Conservation (phyloP, 1,140 invertebrate genomes). For the Dreissena rostriformis region DNA sequence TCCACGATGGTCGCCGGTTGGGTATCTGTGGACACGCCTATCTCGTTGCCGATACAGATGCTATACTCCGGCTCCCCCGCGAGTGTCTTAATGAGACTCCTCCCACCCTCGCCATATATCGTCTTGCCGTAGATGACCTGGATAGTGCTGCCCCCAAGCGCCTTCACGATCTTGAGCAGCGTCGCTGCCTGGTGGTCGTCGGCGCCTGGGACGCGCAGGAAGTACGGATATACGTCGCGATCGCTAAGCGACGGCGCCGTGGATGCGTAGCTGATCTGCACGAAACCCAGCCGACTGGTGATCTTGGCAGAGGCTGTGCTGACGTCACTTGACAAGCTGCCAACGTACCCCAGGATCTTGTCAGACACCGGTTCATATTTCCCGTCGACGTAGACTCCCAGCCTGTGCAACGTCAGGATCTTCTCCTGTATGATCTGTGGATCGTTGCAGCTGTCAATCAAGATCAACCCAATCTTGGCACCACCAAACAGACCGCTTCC, state of each 20-base stretch:
- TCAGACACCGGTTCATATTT: constrained; percentile 12
- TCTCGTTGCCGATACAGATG: constrained; percentile 26
- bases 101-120: constrained; percentile 40
- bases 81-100: constrained; percentile 2
- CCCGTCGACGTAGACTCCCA: constrained; percentile 31
- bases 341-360: constrained; percentile 45
- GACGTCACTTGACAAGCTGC: constrained; percentile 47
- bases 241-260: constrained; percentile 30
- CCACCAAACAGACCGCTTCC: background rate
- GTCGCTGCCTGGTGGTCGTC: constrained; percentile 34
- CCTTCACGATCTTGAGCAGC: constrained; percentile 17
- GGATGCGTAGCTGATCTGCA: constrained; percentile 45
- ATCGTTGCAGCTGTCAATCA: constrained; percentile 52
- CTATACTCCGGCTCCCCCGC: background rate
- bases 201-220: constrained; percentile 28
- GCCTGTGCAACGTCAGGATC: constrained; percentile 32
- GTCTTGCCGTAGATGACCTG: constrained; percentile 13
- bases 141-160: constrained; percentile 7
- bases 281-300: constrained; percentile 7
- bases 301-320: constrained; percentile 38
- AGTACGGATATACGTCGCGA: constrained; percentile 25
- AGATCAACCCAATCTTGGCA: constrained; percentile 38
- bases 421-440: constrained; percentile 49
- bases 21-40: constrained; percentile 1
- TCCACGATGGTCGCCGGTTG: background rate